phyloP scores from a whole-genome alignment of 1,140 invertebrate species.

The Meloidogyne hapla region DNA sequence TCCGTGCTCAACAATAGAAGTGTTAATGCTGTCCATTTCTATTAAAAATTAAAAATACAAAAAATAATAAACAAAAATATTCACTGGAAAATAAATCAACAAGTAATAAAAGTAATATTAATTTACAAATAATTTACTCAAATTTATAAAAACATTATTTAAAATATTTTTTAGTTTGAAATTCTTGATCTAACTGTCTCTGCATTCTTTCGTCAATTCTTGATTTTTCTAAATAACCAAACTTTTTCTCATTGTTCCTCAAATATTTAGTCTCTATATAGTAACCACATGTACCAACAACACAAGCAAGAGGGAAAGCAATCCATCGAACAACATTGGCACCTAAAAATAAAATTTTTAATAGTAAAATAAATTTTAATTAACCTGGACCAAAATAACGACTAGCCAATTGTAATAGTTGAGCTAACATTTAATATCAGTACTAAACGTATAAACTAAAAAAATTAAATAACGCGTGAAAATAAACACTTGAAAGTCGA shows the following conservation, averaged over 20 bases:
- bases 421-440: neutral
- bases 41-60: neutral
- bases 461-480: too few relatives aligned
- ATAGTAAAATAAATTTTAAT: neutral
- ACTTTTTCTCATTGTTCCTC: neutral
- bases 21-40: neutral
- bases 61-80: neutral
- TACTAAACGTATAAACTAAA: too few relatives aligned
- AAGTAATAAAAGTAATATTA: neutral
- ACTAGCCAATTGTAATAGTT: neutral
- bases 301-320: neutral
- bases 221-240: neutral
- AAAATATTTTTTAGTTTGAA: neutral
- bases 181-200: neutral
- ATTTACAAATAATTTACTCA: neutral
- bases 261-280: neutral
- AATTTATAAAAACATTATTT: neutral
- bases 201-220: neutral
- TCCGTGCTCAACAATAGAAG: neutral
- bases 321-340: neutral
- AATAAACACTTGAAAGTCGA: too few relatives aligned
- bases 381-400: neutral
- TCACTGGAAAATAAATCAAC: neutral
- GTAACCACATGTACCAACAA: constrained; percentile 5
- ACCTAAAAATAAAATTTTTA: neutral